These are phyloP conservation scores for Cepaea hortensis DNA, from an alignment of 2,888 invertebrate species.

Conservation along the genomic window DNA sequence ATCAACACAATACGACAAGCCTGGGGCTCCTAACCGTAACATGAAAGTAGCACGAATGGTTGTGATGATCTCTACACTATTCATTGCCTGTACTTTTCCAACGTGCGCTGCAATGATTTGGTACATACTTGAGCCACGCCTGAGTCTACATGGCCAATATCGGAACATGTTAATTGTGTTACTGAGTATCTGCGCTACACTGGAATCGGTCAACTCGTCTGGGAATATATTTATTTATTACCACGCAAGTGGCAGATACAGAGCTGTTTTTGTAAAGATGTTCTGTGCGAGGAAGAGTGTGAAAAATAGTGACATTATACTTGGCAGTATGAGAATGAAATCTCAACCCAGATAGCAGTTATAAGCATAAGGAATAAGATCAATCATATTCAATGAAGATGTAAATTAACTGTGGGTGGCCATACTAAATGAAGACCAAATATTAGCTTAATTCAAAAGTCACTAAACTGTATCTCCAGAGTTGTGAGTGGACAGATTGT, in stretches of 20 bases:
- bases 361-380: too few species aligned
- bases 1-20: too few species aligned
- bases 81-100: background rate
- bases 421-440: too few species aligned
- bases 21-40: background rate
- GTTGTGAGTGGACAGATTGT: too few species aligned
- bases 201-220: background rate
- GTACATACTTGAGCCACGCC: background rate
- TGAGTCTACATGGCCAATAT: background rate
- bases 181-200: background rate
- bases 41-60: background rate
- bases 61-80: background rate
- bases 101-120: background rate
- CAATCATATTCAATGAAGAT: too few species aligned
- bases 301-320: too few species aligned
- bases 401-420: too few species aligned
- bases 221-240: slow-evolving; percentile 5
- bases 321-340: too few species aligned
- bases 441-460: too few species aligned
- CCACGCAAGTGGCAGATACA: background rate
- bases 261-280: background rate
- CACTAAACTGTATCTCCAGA: too few species aligned
- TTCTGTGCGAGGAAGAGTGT: background rate
- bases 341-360: too few species aligned
- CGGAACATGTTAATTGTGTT: background rate